Percentiles rank a stretch among this genome's conserved stretches.
phyloP scores from a whole-genome alignment of 2,797 vertebrate species.

The Paguma larvata region DNA sequence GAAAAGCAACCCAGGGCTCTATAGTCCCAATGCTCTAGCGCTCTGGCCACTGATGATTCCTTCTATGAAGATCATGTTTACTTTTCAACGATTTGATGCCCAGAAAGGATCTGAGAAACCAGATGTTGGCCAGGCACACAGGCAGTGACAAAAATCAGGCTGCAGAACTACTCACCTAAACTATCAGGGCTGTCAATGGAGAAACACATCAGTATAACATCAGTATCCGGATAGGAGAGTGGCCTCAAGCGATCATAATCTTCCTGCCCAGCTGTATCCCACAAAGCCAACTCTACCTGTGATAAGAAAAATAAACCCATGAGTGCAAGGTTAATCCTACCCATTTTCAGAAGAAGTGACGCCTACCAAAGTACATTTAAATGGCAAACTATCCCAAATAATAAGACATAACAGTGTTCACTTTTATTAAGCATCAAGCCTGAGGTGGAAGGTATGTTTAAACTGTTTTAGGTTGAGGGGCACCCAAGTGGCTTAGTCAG shows the following conservation, averaged over 20 bases:
- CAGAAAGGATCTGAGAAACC: neutral
- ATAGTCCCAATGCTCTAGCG: neutral
- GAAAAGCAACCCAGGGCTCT: neutral
- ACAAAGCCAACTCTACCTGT: slow-evolving; percentile 98
- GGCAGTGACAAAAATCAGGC: neutral
- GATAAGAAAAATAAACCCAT: slow-evolving; percentile 15
- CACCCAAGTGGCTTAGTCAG: too few species aligned
- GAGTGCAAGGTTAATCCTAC: neutral
- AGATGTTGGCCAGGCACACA: neutral
- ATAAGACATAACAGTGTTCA: neutral
- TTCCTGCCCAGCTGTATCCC: slow-evolving; percentile 99
- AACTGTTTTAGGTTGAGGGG: neutral
- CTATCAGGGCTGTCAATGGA: slow-evolving; percentile 99
- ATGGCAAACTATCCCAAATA: neutral
- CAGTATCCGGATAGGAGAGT: slow-evolving; percentile 99
- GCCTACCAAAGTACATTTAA: neutral
- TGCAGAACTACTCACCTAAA: slow-evolving; percentile 92
- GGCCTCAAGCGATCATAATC: slow-evolving; percentile 99
- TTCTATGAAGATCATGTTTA: neutral
- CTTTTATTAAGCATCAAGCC: neutral
- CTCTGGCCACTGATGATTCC: neutral
- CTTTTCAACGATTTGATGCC: neutral
- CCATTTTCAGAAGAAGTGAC: neutral
- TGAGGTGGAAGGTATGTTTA: neutral
- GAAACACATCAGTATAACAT: slow-evolving; percentile 99